Evolutionary conservation across 2,888 invertebrate species (phyloP).

Genomic region (Trachelus iudaicus): DNA sequence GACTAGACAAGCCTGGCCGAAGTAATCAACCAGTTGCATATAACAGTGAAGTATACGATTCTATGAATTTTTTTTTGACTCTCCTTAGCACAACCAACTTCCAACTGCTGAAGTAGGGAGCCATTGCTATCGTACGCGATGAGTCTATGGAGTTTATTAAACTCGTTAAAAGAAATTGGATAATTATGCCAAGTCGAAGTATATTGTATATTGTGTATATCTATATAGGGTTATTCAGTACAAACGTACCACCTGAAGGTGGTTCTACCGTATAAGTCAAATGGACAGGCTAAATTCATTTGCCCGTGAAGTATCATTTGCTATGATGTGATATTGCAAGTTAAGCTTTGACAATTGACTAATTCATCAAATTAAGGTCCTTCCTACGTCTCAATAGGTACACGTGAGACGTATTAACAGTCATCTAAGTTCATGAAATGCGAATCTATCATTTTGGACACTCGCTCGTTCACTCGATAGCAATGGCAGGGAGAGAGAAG

Average conservation of each 20-base stretch:
- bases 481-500: neutral
- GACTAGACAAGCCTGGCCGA: neutral
- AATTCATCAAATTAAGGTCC: no score
- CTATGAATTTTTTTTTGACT: neutral
- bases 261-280: no score
- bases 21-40: neutral
- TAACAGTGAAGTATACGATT: neutral
- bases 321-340: no score
- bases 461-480: no score
- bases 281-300: no score
- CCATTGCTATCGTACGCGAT: neutral
- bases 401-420: no score
- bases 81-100: neutral
- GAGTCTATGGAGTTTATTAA: neutral
- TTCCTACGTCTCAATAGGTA: no score
- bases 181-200: neutral
- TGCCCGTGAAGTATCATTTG: no score
- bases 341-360: no score
- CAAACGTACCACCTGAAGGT: no score
- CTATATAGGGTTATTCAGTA: neutral
- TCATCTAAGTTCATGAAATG: no score
- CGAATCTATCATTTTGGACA: no score
- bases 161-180: neutral
- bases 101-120: neutral
- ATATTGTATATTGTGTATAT: neutral